Evolutionary conservation across 2,113 vertebrate species (phyloP).

Genomic region (Hippocampus guttulatus): DNA sequence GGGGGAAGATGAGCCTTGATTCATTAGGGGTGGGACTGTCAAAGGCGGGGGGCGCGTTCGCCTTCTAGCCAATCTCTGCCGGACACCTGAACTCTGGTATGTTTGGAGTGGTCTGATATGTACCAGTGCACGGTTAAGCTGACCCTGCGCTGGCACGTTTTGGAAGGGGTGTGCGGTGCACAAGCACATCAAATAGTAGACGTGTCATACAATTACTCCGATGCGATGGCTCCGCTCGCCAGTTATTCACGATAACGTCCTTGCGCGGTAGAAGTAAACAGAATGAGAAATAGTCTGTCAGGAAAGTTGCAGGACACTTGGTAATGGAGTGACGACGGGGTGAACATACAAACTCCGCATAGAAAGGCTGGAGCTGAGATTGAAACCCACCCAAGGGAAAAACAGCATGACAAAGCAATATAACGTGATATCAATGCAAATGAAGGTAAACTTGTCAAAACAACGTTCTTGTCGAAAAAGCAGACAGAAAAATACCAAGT

Average conservation of each 20-base stretch:
- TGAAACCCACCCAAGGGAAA: background rate
- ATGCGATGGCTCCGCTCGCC: background rate
- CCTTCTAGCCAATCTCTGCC: background rate
- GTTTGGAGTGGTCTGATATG: background rate
- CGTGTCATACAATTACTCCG: background rate
- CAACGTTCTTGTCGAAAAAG: no score
- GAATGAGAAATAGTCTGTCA: background rate
- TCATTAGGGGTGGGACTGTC: background rate
- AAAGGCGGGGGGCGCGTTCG: background rate
- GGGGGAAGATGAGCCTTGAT: constrained; percentile 21
- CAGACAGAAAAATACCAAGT: no score
- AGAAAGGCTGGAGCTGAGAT: background rate
- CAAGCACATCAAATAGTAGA: background rate
- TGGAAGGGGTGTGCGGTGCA: background rate
- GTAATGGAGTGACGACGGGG: background rate
- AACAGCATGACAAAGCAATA: no score
- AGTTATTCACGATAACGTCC: background rate
- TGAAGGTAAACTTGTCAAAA: no score
- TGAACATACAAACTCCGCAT: background rate
- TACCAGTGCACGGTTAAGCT: background rate
- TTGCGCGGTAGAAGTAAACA: background rate
- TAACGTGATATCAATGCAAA: no score
- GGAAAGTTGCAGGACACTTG: background rate
- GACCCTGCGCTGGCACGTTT: background rate
- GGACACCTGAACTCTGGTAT: no score